Evolutionary conservation across 2,888 invertebrate species (phyloP), one percentile per base, ranked within the genome.

Genomic region (Liopterus haemorrhoidalis): DNA sequence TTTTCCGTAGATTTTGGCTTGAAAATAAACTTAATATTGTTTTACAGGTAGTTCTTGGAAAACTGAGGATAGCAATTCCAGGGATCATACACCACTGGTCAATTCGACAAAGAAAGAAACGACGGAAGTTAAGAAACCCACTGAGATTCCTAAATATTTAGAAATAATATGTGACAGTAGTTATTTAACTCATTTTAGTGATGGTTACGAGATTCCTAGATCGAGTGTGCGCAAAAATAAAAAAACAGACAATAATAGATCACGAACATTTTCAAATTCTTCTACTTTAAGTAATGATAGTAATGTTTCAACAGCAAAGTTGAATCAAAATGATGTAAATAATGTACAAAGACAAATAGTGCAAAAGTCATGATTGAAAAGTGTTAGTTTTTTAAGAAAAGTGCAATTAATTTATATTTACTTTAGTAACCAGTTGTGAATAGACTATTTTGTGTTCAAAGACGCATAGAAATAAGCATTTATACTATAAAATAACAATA

Each of bases 131-230:
- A 39, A 36, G 39, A 38, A 41, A 39, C 27, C 41, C 49, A 49
- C 37, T 41, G 54, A 57, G 42, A 56, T 70, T 22, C 79, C 81
- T 1, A 80, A 81, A 57, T 83, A 84, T 62, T 64, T 83, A 40
- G 81, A 83, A 62, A 65, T 83, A 35, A 69, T 82, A 59, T 79
- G 80, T 58, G 78, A 78, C 56, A 67, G 71, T 0, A 67, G 65
- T 6, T 60, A 66, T 12, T 60, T 63, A 50, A 59, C 59, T 5
- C 64, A 68, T 12, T 67, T 66, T 2, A 66, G 68, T 51, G 79
- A 78, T 57, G 81, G 79, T 2, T 82, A 82, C 63, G 82, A 81
- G 66, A 66, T 81, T 11, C 81, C 81, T 2, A 69, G 76, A 27
- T 64, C 70, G 1, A 66, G 51, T 40, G 36, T 48, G 1, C 45